Conservation (phyloP, 2,888 invertebrate genomes). For the Patella pellucida region DNA sequence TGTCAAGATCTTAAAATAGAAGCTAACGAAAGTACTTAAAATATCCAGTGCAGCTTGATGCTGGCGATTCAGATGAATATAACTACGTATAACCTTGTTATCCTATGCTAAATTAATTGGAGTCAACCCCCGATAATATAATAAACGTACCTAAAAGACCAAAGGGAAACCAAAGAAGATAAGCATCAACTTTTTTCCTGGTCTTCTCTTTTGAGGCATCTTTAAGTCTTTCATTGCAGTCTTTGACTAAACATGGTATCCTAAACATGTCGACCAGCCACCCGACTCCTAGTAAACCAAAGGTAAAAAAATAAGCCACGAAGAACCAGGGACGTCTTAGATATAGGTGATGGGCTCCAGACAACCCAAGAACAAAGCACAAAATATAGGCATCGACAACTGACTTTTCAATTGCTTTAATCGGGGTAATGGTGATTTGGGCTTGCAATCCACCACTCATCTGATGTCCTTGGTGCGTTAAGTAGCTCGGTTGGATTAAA, state of each 20-base stretch:
- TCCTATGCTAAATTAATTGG: no score
- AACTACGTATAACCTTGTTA: no score
- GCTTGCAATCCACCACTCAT: background rate
- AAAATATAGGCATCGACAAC: constrained; percentile 42
- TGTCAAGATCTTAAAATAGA: no score
- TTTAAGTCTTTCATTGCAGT: constrained; percentile 33
- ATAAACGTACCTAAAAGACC: constrained; percentile 31
- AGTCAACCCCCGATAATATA: no score
- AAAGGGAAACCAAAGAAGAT: constrained; percentile 38
- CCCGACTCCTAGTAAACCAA: constrained; percentile 47
- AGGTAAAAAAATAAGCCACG: constrained; percentile 47
- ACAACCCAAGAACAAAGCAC: constrained; percentile 32
- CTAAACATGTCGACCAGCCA: constrained; percentile 48
- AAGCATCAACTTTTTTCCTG: constrained; percentile 38
- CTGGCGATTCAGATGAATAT: no score
- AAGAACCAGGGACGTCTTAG: constrained; percentile 42
- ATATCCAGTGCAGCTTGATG: no score
- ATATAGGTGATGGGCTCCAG: constrained; percentile 53
- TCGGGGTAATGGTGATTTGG: constrained; percentile 22
- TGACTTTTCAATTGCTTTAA: constrained; percentile 24
- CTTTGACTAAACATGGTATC: constrained; percentile 44
- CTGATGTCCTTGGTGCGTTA: no score
- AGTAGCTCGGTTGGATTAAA: no score
- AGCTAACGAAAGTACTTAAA: no score
- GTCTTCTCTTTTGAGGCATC: constrained; percentile 20